Conservation (phyloP, 2,113 vertebrate species). For the Equus quagga region DNA sequence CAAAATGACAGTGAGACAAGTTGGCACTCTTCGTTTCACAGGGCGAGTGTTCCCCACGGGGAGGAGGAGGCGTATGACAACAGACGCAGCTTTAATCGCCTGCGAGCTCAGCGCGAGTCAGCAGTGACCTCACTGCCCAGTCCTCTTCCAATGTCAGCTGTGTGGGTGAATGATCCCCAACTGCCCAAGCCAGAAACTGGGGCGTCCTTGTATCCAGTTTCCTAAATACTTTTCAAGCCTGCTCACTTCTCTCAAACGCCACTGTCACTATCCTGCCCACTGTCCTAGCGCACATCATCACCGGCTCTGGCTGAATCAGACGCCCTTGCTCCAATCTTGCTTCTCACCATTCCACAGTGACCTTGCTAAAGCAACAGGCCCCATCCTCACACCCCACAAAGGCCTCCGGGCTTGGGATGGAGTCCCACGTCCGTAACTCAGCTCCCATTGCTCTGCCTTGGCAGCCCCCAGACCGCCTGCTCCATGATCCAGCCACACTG, state of each 20-base stretch:
- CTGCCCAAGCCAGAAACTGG: neutral
- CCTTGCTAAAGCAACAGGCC: neutral
- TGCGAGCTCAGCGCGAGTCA: neutral
- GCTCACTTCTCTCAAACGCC: neutral
- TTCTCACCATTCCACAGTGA: neutral
- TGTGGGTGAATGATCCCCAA: neutral
- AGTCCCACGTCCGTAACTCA: neutral
- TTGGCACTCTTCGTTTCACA: neutral
- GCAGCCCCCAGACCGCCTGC: neutral
- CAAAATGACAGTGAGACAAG: neutral
- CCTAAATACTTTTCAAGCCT: neutral
- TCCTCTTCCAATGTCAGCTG: neutral
- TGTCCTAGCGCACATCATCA: neutral
- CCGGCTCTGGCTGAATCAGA: neutral
- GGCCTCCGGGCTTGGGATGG: too few species aligned
- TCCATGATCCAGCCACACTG: fast-evolving
- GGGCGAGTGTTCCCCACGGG: neutral
- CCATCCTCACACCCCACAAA: neutral
- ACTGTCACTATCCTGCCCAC: neutral
- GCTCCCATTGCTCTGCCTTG: neutral
- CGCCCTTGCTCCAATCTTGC: neutral
- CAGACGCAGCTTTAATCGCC: neutral
- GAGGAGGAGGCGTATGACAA: neutral
- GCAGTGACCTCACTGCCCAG: neutral
- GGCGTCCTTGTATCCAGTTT: neutral